Conservation (phyloP, 2,113 vertebrate genomes). For the Nibea coibor region DNA sequence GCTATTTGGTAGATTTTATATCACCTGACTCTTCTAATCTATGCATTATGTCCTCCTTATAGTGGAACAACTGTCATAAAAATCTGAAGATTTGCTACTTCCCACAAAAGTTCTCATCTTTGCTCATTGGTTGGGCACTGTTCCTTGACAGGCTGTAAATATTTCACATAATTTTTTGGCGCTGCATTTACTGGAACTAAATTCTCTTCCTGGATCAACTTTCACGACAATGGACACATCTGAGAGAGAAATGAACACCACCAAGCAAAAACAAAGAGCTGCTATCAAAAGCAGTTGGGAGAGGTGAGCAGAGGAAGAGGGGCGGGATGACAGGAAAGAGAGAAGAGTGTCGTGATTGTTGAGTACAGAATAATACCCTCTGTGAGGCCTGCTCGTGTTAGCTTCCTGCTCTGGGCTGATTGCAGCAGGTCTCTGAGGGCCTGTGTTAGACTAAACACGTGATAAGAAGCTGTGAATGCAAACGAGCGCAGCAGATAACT, state of each 20-base stretch:
- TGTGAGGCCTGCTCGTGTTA: conserved; percentile 24
- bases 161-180: conserved; percentile 34
- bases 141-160: conserved; percentile 13
- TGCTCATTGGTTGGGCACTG: conserved; percentile 11
- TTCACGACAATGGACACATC: conserved; percentile 17
- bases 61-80: neutral
- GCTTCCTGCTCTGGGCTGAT: conserved; percentile 47
- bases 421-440: conserved; percentile 47
- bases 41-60: neutral
- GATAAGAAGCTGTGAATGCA: conserved; percentile 47
- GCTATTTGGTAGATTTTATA: neutral
- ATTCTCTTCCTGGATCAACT: conserved; percentile 27
- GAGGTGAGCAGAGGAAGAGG: conserved; percentile 15
- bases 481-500: neutral
- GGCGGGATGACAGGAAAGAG: conserved; percentile 29
- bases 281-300: conserved; percentile 9
- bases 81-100: conserved; percentile 11
- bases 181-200: conserved; percentile 18
- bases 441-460: conserved; percentile 40
- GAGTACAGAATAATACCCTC: conserved; percentile 33
- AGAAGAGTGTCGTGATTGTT: conserved; percentile 40
- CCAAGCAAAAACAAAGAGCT: conserved; percentile 30
- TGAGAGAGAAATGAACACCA: conserved; percentile 33
- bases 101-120: conserved; percentile 4
- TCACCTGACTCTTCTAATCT: neutral